Percentiles rank a stretch among this genome's conserved stretches.
These are phyloP conservation scores for Syngnathus scovelli DNA, from an alignment of 2,113 vertebrate genomes.

Conservation along the genomic window DNA sequence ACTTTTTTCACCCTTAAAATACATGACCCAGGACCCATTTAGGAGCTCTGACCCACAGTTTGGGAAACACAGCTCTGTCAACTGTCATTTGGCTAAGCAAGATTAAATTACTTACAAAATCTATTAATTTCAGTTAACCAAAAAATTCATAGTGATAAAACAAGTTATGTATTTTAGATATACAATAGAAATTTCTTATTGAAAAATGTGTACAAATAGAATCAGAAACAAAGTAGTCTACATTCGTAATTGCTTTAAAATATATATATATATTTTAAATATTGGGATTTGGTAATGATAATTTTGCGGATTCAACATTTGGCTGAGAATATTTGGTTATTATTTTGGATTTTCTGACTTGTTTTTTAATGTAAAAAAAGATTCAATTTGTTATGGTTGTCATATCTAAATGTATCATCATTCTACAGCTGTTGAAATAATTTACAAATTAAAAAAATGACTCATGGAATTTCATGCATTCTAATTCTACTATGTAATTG, in stretches of 20 bases:
- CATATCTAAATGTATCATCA: background rate
- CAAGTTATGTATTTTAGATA: background rate
- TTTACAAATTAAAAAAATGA: too few species aligned
- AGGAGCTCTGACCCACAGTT: background rate
- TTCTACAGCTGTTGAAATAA: too few species aligned
- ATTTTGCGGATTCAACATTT: background rate
- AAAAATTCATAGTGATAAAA: background rate
- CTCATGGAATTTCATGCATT: background rate
- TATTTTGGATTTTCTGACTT: constrained; percentile 9
- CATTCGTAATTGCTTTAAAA: constrained; percentile 8
- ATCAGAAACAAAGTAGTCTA: background rate
- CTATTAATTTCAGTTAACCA: constrained; percentile 3
- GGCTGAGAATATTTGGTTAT: constrained; percentile 29
- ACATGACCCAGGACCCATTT: background rate
- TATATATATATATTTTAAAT: background rate
- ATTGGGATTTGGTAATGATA: background rate
- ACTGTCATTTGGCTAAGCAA: background rate
- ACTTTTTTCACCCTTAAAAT: background rate
- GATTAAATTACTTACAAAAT: constrained; percentile 24
- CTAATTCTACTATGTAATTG: background rate
- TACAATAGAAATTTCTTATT: constrained; percentile 11
- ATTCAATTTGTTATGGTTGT: background rate
- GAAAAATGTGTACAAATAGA: background rate
- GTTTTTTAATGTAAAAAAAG: background rate
- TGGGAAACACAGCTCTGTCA: background rate